These are phyloP conservation scores for Periophthalmus magnuspinnatus DNA, from an alignment of 2,797 vertebrate genomes.

Conservation along the genomic window DNA sequence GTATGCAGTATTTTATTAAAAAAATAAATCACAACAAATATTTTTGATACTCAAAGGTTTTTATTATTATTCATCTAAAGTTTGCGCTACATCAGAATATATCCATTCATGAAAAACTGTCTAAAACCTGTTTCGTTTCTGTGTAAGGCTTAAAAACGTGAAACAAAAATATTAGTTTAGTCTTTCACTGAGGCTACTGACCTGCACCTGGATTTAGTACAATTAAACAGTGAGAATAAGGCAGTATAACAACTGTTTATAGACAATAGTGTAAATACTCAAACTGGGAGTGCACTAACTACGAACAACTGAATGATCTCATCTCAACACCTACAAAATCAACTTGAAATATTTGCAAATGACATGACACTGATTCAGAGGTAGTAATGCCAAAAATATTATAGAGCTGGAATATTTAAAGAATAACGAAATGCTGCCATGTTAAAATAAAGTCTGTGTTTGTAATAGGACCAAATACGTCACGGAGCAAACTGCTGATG, in stretches of 20 bases:
- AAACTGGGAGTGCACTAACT: neutral
- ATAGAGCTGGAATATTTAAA: neutral
- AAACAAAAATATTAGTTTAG: slow-evolving; percentile 20
- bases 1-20: too few relatives aligned
- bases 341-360: neutral
- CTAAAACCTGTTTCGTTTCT: slow-evolving; percentile 9
- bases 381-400: slow-evolving; percentile 1
- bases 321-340: neutral
- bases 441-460: neutral
- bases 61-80: slow-evolving; percentile 44
- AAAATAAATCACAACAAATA: neutral
- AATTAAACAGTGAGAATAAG: slow-evolving; percentile 16
- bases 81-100: slow-evolving; percentile 16
- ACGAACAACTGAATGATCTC: neutral
- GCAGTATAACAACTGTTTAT: neutral
- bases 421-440: neutral
- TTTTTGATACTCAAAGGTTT: slow-evolving; percentile 36
- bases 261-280: neutral
- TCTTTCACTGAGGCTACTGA: slow-evolving; percentile 37
- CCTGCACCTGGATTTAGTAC: slow-evolving; percentile 41
- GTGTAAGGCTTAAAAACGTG: slow-evolving; percentile 39
- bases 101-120: slow-evolving; percentile 27
- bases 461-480: neutral
- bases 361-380: neutral
- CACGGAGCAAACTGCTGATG: neutral